phyloP scores from a whole-genome alignment of 2,797 vertebrate species.

The Oreochromis grahami region DNA sequence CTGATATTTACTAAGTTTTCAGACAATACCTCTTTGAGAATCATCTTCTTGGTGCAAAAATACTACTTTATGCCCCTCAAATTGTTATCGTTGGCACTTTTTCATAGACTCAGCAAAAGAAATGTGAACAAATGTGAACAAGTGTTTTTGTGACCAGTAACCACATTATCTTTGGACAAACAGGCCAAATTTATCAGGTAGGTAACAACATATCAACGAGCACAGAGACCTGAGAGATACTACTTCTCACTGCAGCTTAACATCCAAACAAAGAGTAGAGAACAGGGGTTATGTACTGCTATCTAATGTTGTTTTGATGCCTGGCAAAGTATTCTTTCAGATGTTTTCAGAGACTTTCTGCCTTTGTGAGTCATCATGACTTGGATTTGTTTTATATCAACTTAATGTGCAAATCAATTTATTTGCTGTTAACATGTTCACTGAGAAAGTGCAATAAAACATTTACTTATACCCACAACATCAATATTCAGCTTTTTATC shows the following conservation, averaged over 20 bases:
- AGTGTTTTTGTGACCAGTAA: neutral
- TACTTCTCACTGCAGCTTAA: neutral
- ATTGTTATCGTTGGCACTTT: neutral
- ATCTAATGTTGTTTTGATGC: neutral
- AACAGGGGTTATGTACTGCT: neutral
- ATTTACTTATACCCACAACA: neutral
- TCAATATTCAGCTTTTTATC: neutral
- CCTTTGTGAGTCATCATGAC: neutral
- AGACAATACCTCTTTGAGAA: neutral
- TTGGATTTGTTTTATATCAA: neutral
- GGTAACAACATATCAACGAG: neutral
- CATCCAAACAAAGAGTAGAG: neutral
- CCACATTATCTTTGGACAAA: neutral
- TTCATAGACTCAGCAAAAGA: neutral
- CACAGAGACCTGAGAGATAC: neutral
- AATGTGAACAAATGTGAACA: neutral
- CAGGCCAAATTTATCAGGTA: neutral
- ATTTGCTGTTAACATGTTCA: neutral
- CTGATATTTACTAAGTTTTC: neutral
- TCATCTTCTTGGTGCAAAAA: neutral
- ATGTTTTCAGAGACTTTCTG: neutral
- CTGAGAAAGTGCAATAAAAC: neutral
- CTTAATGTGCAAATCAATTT: neutral
- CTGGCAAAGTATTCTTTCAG: neutral
- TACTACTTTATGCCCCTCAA: neutral